Conservation (phyloP, 2,113 vertebrate genomes). For the Hydrolagus affinis region DNA sequence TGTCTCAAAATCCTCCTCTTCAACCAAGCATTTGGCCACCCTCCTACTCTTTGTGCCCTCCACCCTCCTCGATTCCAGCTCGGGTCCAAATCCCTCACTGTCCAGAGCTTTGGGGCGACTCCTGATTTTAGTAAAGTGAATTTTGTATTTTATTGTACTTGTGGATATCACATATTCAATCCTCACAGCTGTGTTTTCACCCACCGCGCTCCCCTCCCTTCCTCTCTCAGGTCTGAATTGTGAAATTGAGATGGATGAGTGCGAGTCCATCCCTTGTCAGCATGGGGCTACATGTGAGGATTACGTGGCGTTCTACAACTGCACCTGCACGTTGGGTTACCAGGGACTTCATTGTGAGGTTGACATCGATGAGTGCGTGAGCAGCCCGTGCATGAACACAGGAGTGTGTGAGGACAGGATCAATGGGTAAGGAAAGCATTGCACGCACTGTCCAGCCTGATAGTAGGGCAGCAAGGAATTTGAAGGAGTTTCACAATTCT, state of each 20-base stretch:
- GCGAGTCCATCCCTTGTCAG: conserved; percentile 69
- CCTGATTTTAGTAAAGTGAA: too few relatives aligned
- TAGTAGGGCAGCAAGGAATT: too few relatives aligned
- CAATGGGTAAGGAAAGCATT: conserved; percentile 59
- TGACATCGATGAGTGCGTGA: conserved; percentile 77
- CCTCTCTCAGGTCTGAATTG: conserved; percentile 72
- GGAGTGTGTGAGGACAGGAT: conserved; percentile 68
- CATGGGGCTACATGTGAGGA: conserved; percentile 75
- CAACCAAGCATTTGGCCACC: too few relatives aligned
- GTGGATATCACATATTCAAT: background rate
- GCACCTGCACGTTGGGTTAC: conserved; percentile 69
- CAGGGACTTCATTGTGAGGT: conserved; percentile 68
- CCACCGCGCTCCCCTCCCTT: background rate
- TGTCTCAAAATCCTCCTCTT: too few relatives aligned
- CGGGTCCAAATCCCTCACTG: too few relatives aligned
- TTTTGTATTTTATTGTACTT: too few relatives aligned
- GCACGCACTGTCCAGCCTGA: background rate
- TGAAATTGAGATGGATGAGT: conserved; percentile 80
- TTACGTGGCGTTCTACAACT: conserved; percentile 68
- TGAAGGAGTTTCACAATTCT: too few relatives aligned
- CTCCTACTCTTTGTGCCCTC: too few relatives aligned
- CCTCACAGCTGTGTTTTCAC: background rate
- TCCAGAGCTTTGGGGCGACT: too few relatives aligned
- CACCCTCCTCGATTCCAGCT: too few relatives aligned
- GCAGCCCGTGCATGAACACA: conserved; percentile 65